Evolutionary conservation across 2,888 invertebrate genomes (phyloP), one percentile per base, ranked within the genome.

Genomic region (Melieria omissa): DNA sequence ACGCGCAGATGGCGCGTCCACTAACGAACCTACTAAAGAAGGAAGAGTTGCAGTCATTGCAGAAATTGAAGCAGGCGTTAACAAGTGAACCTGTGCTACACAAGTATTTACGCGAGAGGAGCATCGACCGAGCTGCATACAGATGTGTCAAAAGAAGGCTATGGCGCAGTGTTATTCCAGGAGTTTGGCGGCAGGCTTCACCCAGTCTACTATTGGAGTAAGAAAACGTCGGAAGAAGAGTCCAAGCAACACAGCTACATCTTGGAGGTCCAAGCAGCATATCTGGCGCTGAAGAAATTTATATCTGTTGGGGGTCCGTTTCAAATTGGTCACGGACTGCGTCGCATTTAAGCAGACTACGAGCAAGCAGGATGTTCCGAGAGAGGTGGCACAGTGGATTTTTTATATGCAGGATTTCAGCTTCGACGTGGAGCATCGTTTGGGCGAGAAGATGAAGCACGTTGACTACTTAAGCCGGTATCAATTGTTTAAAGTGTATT

Each of bases 41-140:
- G 57, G 55, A 4, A 3, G 71, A 65, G 41, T 67, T 3, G 8
- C 10, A 4, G 16, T 57, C 42, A 58, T 66, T 44, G 46, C 65
- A 61, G 41, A 55, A 7, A 54, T 55, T 29, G 42, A 55, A 10
- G 52, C 42, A 12, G 8, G 42, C 16, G n/a, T n/a, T 49, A 29
- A n/a, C 64, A n/a, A 46, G 52, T 8, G 65, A 65, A 62, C 71
- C 71, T 8, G 71, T 75, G 41, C 14, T 76, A 45, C 52, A 57
- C n/a, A n/a, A n/a, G n/a, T 10, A 70, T 77, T 14, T 78, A 72
- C 61, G 41, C 64, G 4, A 47, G 52, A 52, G 52, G 60, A 5
- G 73, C 75, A 5, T 55, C 55, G 8, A 75, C 76, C 0, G 74
- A 78, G 44, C n/a, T 78, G n/a, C 76, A 75, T 64, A 74, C 75